These are phyloP conservation scores for Biston betularia DNA, from an alignment of 2,888 invertebrate genomes.

Conservation along the genomic window DNA sequence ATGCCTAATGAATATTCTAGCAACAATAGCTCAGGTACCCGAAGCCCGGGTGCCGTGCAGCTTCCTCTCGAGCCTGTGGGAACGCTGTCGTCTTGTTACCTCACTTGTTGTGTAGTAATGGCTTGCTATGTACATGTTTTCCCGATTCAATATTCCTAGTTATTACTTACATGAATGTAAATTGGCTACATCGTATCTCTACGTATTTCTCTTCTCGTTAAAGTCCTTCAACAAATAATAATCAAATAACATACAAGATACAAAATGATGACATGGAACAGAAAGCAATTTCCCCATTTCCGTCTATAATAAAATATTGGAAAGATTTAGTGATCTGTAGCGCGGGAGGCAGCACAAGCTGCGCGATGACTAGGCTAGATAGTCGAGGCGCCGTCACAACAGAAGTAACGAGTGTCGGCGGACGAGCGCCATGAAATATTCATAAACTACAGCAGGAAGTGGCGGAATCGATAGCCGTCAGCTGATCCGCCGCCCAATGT, in stretches of 20 bases:
- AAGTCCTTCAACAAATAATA: conserved; percentile 7
- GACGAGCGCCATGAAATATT: conserved; percentile 71
- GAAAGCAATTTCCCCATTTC: conserved; percentile 20
- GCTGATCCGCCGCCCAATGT: conserved; percentile 83
- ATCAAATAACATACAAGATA: background rate
- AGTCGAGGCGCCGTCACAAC: conserved; percentile 57
- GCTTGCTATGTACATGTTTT: conserved; percentile 17
- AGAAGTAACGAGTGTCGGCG: conserved; percentile 50
- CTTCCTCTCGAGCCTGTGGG: background rate
- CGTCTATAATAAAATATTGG: conserved; percentile 7
- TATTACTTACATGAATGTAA: conserved; percentile 14
- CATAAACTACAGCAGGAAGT: conserved; percentile 79
- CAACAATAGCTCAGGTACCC: conserved; percentile 17
- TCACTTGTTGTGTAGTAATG: conserved; percentile 13
- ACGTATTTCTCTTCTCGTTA: conserved; percentile 13
- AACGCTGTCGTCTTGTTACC: conserved; percentile 23
- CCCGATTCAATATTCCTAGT: conserved; percentile 8
- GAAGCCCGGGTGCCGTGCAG: background rate
- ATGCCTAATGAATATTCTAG: conserved; percentile 21
- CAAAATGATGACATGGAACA: conserved; percentile 1
- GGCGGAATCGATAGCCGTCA: conserved; percentile 78
- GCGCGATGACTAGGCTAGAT: background rate
- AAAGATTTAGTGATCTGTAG: background rate
- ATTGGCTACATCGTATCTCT: conserved; percentile 20
- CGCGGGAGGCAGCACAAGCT: background rate